Evolutionary conservation across 2,797 vertebrate genomes (phyloP), one percentile per base, ranked within the genome.

Genomic region (Ctenopoma kingsleyae): DNA sequence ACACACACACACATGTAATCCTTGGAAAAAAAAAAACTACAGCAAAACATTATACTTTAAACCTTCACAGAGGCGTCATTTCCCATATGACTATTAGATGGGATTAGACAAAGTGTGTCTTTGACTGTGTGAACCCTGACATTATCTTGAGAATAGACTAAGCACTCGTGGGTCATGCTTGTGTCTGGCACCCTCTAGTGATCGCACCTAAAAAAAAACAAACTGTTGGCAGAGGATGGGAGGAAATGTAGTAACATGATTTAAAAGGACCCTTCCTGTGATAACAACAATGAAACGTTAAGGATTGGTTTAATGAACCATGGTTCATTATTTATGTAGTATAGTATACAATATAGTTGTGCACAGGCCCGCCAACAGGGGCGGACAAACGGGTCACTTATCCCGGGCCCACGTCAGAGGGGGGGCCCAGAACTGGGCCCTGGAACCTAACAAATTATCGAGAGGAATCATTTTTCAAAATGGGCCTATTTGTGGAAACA

Each of bases 121-220:
- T 23, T 56, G 22, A 47, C 15, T 44, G 15, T 11, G 3, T 48
- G 48, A 44, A 8, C 2, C 2, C 3, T 3, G 1, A 9, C 8
- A 6, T 17, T 8, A 6, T 25, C 4, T 32, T 15, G 27, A 27
- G 16, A 5, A 49, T 6, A 38, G n/a, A 25, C 23, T 15, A 51
- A 5, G n/a, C 19, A 51, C 8, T 19, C 15, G 22, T 7, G n/a
- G 8, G 1, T 19, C 47, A n/a, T 8, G 11, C 38, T 57, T 76
- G 65, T 74, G 46, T 81, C 58, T 87, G 76, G 57, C 60, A 25
- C 89, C 86, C 78, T 81, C 88, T 88, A 61, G 80, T 86, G 90
- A 30, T 41, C 19, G 47, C 46, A 70, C 3, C 0, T 25, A 1
- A 50, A 36, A 70, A 38, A 51, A 23, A 12, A 6, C 22, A 41